Evolutionary conservation across 2,113 vertebrate species (phyloP).

Genomic region (Dromiciops gliroides): DNA sequence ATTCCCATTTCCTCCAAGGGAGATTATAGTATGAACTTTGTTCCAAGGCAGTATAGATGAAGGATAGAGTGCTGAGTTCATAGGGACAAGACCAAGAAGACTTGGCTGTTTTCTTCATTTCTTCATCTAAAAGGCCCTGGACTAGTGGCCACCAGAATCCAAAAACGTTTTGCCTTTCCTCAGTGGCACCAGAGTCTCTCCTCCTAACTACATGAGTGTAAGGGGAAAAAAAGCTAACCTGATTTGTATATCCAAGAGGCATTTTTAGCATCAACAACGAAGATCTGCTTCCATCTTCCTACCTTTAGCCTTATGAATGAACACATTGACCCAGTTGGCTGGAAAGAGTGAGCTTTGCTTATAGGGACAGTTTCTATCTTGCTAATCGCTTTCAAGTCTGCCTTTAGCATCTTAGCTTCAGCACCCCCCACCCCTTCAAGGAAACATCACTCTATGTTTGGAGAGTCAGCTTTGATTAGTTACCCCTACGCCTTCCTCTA

Average conservation of each 20-base stretch:
- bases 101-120: not conserved
- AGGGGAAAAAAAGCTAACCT: not conserved
- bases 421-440: not conserved
- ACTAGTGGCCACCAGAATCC: not conserved
- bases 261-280: not conserved
- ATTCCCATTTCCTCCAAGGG: not conserved
- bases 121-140: not conserved
- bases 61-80: not conserved
- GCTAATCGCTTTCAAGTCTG: not conserved
- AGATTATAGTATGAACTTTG: not conserved
- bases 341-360: not conserved
- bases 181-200: not conserved
- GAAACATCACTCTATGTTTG: not conserved
- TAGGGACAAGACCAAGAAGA: not conserved
- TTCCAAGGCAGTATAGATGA: not conserved
- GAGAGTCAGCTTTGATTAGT: slow-evolving; percentile 53
- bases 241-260: not conserved
- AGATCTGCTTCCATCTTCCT: not conserved
- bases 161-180: not conserved
- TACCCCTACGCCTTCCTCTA: slow-evolving; percentile 49
- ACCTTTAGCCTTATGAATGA: not conserved
- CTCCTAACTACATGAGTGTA: not conserved
- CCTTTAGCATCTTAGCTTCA: not conserved
- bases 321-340: not conserved
- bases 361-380: not conserved